Evolutionary conservation across 2,113 vertebrate genomes (phyloP), one percentile per base, ranked within the genome.

Genomic region (Petaurus breviceps): DNA sequence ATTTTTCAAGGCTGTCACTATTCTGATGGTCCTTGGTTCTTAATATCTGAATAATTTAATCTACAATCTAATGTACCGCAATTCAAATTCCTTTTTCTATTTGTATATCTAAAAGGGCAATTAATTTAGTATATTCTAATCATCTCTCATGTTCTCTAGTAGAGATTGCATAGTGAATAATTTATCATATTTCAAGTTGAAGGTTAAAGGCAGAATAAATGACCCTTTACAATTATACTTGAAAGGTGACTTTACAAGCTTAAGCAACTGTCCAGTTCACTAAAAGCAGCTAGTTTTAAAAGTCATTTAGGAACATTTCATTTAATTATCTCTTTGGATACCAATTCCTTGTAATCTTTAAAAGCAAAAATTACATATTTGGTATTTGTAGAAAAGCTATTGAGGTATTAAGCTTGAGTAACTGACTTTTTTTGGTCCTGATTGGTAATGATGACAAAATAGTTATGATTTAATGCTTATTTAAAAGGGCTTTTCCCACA

Each of bases 181-280:
- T 97, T 98, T 97, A 96, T 97, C 90, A 94, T 94, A 53, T 84
- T 77, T 96, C 96, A 95, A 97, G 95, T 26, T 96, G 84, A 94
- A 46, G 52, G 91, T 92, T 96, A 97, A 92, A 94, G 93, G 51
- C 1, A 91, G 31, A 91, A 89, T 96, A 97, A 98, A 97, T 97
- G 93, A 97, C 97, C 94, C 51, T 95, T 97, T 93, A 96, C 92
- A 96, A 96, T 92, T 91, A 97, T 91, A 96, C 95, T 95, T 95
- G 97, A 92, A 95, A 98, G 95, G 95, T 97, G 95, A 98, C 94
- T 97, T 98, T 92, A 97, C 96, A 98, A 93, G 96, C 94, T 95
- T 93, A 91, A 50, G 53, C 92, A 92, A 97, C 94, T 97, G 50
- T 12, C 31, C 52, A 95, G 93, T 97, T 77, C 50, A 96, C 96